phyloP scores from a whole-genome alignment of 2,797 vertebrate species.

The Coccyzus lansbergi region DNA sequence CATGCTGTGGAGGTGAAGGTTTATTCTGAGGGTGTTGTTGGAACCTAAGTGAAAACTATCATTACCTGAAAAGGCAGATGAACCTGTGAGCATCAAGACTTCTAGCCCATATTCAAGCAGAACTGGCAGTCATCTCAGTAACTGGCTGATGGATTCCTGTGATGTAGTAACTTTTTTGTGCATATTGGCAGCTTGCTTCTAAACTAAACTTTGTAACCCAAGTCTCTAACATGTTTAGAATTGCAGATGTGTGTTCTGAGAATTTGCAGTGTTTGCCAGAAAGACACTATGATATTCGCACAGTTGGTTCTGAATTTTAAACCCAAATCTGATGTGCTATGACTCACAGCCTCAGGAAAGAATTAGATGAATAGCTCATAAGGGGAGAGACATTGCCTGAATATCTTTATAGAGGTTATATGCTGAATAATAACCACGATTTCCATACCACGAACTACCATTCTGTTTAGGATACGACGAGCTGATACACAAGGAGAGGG shows the following conservation, averaged over 20 bases:
- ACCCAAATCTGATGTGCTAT: conserved; percentile 63
- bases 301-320: conserved; percentile 71
- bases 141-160: neutral
- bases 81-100: neutral
- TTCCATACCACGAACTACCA: conserved; percentile 38
- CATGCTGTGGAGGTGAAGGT: neutral
- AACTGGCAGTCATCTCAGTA: neutral
- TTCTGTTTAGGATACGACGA: conserved; percentile 9
- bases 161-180: neutral
- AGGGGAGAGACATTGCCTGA: conserved; percentile 40
- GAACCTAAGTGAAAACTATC: neutral
- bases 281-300: conserved; percentile 69
- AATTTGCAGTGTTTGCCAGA: conserved; percentile 67
- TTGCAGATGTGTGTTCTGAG: conserved; percentile 68
- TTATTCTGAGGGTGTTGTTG: neutral
- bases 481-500: neutral
- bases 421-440: conserved; percentile 63
- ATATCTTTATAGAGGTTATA: conserved; percentile 54
- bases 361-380: conserved; percentile 67
- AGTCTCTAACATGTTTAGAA: conserved; percentile 47
- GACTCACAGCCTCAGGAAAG: conserved; percentile 67
- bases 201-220: conserved; percentile 40
- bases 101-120: neutral
- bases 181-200: neutral
- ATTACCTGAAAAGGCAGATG: neutral